Evolutionary conservation across 2,797 vertebrate species (phyloP), one percentile per base, ranked within the genome.

Genomic region (Acanthornis magna): DNA sequence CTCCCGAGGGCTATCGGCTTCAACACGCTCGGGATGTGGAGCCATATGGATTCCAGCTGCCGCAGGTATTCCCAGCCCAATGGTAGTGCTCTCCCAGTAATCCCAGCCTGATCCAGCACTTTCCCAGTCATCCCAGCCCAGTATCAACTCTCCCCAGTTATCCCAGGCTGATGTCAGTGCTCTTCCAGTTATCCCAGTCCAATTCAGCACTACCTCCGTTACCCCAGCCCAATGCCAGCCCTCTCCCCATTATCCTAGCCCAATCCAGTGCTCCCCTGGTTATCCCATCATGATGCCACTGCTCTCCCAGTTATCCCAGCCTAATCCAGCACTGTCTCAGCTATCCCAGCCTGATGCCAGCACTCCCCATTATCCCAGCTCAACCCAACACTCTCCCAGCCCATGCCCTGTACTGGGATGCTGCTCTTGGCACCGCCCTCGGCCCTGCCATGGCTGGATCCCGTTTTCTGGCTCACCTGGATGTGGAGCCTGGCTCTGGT

Each of bases 401-500:
- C 30, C 63, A 3, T 7, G 14, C 32, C 38, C 54, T 5, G 2
- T 7, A 3, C 40, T 17, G 55, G 54, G 40, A 27, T 16, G 72
- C 40, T 29, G 47, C n/a, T 58, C 67, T 13, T 6, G 6, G 25
- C 12, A 27, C 32, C 2, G 32, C 23, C 32, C 43, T 54, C 26
- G 8, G 48, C 62, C 11, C 42, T 65, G 32, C 42, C 11, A 3
- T 5, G 16, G 26, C 26, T 1, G 0, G 36, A 2, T 23, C 11
- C 40, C 4, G 0, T 2, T 20, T 20, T 2, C 9, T 4, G 7
- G 65, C 87, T 77, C 51, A 89, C 87, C 79, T 89, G 87, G 72
- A 83, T 89, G 72, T 77, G 79, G 2, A 76, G 50, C 43, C 65
- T 7, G 79, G 87, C 87, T 58, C 65, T 51, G 87, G 87, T 89